A percentile compares a stretch with the other conserved stretches of the same genome.
Conservation (phyloP, 1,140 invertebrate genomes). For the fruit fly (Drosophila melanogaster) region Release_6_plus_ISO1_MT NT_033777.3:29054501-29055000, state of each 20-base stretch:
- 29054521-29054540: conserved; percentile 24
- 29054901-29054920: conserved; percentile 74
- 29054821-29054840: conserved; percentile 59
- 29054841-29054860: conserved; percentile 37
- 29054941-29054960: conserved; percentile 50
- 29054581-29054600: conserved; percentile 14
- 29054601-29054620: conserved; percentile 25
- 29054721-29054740: neutral
- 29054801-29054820: conserved; percentile 56
- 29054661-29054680: too few species aligned
- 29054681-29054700: too few species aligned
- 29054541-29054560: conserved; percentile 33
- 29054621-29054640: conserved; percentile 47
- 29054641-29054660: neutral
- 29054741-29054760: neutral
- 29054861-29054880: conserved; percentile 61
- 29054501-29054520: conserved; percentile 30
- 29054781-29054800: conserved; percentile 58
- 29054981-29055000: conserved; percentile 83
- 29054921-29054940: conserved; percentile 83
- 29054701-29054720: too few species aligned
- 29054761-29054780: conserved; percentile 45
- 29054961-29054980: conserved; percentile 58
- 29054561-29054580: conserved; percentile 21
- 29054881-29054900: conserved; percentile 70